Percentiles rank a stretch among this genome's conserved stretches.
Conservation (phyloP, 2,113 vertebrate species). For the Alexandromys fortis region DNA sequence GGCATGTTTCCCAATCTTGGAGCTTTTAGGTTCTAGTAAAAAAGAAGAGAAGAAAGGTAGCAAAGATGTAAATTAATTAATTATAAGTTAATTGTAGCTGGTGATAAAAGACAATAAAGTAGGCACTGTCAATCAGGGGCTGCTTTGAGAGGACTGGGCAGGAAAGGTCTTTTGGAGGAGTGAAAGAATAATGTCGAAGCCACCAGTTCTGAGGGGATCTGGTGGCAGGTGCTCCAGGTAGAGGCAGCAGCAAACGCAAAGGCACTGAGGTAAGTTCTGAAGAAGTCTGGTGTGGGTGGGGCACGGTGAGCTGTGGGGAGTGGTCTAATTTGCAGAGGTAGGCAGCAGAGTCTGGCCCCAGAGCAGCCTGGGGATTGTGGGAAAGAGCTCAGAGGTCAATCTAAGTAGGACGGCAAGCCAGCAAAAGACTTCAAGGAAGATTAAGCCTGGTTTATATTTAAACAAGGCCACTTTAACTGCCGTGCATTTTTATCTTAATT, state of each 20-base stretch:
- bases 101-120: background rate
- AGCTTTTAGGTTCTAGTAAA: slow-evolving; percentile 14
- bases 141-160: background rate
- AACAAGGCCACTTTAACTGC: background rate
- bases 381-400: background rate
- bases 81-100: slow-evolving; percentile 27
- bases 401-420: background rate
- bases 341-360: background rate
- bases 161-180: background rate
- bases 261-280: background rate
- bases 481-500: background rate
- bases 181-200: no score
- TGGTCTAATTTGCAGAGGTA: background rate
- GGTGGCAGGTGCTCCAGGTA: background rate
- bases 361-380: background rate
- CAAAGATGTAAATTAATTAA: background rate
- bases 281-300: background rate
- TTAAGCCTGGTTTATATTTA: background rate
- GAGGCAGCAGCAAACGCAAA: background rate
- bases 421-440: background rate
- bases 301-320: background rate
- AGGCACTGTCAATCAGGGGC: background rate
- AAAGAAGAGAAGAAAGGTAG: background rate
- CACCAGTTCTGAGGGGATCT: background rate
- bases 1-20: background rate